These are phyloP conservation scores for Neodontobutis hainanensis DNA, from an alignment of 2,113 vertebrate species.

Conservation along the genomic window DNA sequence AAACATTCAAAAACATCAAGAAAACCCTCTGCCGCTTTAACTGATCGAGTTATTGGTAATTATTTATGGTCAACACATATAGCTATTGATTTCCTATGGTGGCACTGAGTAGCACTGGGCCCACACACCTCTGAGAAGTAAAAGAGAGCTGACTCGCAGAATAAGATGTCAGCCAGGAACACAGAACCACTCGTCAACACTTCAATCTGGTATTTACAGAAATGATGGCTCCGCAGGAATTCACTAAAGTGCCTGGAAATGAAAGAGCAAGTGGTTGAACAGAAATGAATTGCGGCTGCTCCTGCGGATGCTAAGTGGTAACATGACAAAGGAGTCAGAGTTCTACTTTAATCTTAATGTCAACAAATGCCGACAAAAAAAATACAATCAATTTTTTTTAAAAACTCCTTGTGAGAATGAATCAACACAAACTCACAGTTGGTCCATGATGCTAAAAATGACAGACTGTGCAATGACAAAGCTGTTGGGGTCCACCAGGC, in stretches of 20 bases:
- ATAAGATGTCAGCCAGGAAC: constrained; percentile 97
- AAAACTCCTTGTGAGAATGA: constrained; percentile 7
- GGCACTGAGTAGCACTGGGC: neutral
- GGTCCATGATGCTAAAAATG: constrained; percentile 89
- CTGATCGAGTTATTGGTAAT: no score
- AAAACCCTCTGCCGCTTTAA: no score
- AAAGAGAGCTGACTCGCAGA: constrained; percentile 98
- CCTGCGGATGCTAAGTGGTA: neutral
- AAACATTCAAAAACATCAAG: no score
- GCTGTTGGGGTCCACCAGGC: constrained; percentile 97
- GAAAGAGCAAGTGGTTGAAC: constrained; percentile 24
- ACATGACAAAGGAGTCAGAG: neutral
- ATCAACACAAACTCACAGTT: constrained; percentile 86
- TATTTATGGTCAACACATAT: no score
- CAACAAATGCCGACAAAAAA: neutral
- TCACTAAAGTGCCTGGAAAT: constrained; percentile 94
- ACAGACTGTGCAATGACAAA: constrained; percentile 92
- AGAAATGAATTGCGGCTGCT: constrained; percentile 5
- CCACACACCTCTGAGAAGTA: constrained; percentile 97
- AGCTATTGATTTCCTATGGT: no score
- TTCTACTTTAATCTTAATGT: constrained; percentile 14
- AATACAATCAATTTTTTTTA: no score
- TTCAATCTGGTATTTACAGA: constrained; percentile 99
- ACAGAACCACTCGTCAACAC: constrained; percentile 98
- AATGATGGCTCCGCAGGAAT: constrained; percentile 96